phyloP scores from a whole-genome alignment of 2,113 vertebrate genomes.

The Cathartes aura region DNA sequence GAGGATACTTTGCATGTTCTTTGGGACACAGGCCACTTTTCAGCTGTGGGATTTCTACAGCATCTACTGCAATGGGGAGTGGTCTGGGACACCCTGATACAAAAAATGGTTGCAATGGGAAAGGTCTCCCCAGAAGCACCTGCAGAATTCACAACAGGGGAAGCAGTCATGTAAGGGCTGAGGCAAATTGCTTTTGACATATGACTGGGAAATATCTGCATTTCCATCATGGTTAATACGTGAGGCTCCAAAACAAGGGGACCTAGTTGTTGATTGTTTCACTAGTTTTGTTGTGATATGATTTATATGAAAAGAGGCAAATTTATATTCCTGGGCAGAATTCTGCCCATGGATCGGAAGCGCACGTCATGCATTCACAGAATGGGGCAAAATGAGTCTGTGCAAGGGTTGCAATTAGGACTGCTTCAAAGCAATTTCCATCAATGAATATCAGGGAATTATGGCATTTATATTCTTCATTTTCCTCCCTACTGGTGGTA shows the following conservation, averaged over 20 bases:
- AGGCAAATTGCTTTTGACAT: background rate
- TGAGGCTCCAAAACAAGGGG: background rate
- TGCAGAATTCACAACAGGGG: background rate
- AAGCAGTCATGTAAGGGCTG: background rate
- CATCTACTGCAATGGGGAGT: background rate
- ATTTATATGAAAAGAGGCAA: background rate
- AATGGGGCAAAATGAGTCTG: background rate
- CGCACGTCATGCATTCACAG: background rate
- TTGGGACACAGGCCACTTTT: background rate
- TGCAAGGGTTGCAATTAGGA: background rate
- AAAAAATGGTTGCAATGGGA: background rate
- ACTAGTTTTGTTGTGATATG: background rate
- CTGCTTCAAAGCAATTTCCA: background rate
- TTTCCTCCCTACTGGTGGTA: background rate
- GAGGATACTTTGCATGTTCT: background rate
- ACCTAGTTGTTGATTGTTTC: background rate
- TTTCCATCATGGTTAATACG: background rate
- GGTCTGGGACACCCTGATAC: background rate
- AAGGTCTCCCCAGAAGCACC: background rate
- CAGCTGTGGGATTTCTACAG: background rate
- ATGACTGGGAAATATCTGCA: background rate
- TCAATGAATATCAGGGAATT: background rate
- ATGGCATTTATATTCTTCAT: background rate
- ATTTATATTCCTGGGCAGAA: background rate
- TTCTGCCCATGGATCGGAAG: background rate